Evolutionary conservation across 2,888 invertebrate species (phyloP).

Genomic region (Cetonia aurata): DNA sequence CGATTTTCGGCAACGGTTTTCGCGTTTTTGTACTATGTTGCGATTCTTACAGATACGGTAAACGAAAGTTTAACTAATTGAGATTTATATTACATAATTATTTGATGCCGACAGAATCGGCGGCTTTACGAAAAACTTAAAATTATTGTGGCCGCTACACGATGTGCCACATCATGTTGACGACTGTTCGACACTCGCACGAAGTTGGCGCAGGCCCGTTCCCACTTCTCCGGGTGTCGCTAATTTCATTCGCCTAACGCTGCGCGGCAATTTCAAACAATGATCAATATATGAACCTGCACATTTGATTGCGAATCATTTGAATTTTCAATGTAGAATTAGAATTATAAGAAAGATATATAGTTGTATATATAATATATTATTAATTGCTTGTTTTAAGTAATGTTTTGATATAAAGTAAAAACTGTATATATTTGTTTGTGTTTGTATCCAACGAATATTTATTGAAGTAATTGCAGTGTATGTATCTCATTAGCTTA

Average conservation of each 20-base stretch:
- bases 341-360: too few species aligned
- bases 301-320: neutral
- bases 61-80: constrained; percentile 61
- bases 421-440: too few species aligned
- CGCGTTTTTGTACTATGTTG: constrained; percentile 66
- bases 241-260: constrained; percentile 46
- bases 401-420: too few species aligned
- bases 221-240: constrained; percentile 46
- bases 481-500: too few species aligned
- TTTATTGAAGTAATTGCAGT: too few species aligned
- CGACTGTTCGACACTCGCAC: constrained; percentile 62
- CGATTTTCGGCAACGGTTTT: constrained; percentile 64
- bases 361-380: too few species aligned
- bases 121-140: constrained; percentile 65
- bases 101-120: constrained; percentile 64
- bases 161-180: constrained; percentile 69
- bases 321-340: too few species aligned
- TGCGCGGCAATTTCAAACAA: constrained; percentile 56
- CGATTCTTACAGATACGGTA: constrained; percentile 63
- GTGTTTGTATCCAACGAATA: too few species aligned
- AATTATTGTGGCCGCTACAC: constrained; percentile 66
- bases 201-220: constrained; percentile 56
- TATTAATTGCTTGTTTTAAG: too few species aligned
- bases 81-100: constrained; percentile 66
- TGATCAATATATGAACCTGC: constrained; percentile 48